Conservation (phyloP, 2,797 vertebrate species). For the Alectoris magna region DNA sequence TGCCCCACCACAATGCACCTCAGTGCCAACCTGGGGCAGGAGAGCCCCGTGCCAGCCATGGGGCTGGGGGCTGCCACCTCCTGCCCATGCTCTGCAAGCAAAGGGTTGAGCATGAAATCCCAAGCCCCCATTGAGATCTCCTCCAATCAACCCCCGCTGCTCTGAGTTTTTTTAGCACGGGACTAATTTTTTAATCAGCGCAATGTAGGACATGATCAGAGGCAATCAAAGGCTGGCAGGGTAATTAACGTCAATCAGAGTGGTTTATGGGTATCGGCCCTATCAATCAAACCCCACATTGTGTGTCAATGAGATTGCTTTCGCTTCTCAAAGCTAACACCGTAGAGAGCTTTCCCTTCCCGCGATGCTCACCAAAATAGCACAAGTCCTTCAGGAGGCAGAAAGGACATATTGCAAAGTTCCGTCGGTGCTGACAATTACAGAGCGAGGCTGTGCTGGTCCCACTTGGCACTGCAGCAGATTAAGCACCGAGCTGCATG, state of each 20-base stretch:
- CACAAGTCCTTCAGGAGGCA: constrained; percentile 6
- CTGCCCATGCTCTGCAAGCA: rapidly evolving
- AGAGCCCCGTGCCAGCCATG: neutral
- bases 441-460: neutral
- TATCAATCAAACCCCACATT: constrained; percentile 38
- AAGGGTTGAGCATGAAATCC: neutral
- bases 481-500: neutral
- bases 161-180: neutral
- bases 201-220: constrained; percentile 53
- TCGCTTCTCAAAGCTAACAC: neutral
- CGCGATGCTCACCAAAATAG: constrained; percentile 17
- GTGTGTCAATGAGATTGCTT: neutral
- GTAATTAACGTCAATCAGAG: constrained; percentile 59
- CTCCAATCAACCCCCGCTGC: neutral
- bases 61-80: too few relatives aligned
- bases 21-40: neutral
- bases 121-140: neutral
- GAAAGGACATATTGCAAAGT: constrained; percentile 23
- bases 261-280: constrained; percentile 17
- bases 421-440: neutral
- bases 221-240: constrained; percentile 45
- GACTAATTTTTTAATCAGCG: constrained; percentile 50
- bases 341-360: constrained; percentile 21
- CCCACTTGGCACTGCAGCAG: neutral
- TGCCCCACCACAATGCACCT: rapidly evolving